Evolutionary conservation across 2,888 invertebrate species (phyloP).

Genomic region (Pyrochroa serraticornis): DNA sequence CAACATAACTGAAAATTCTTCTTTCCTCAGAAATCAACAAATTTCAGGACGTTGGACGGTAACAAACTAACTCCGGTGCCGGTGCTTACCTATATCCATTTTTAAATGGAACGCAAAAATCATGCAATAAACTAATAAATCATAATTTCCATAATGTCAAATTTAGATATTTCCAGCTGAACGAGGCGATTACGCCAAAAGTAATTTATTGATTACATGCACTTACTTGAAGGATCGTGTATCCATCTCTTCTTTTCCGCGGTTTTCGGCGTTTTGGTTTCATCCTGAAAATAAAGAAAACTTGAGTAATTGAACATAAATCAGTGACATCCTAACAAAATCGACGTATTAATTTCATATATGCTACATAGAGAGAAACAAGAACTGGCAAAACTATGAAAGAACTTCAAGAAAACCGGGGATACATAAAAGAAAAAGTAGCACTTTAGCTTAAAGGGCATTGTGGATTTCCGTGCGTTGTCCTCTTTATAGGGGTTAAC

Average conservation of each 20-base stretch:
- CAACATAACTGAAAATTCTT: no score
- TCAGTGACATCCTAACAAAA: constrained; percentile 20
- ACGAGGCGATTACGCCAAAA: no score
- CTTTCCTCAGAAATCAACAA: no score
- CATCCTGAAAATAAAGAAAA: constrained; percentile 58
- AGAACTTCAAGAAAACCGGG: constrained; percentile 12
- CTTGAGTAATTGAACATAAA: constrained; percentile 22
- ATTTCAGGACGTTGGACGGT: no score
- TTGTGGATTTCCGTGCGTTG: constrained; percentile 29
- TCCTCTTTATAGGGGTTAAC: constrained; percentile 35
- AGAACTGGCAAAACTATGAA: constrained; percentile 26
- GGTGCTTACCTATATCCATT: background rate
- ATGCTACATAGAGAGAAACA: constrained; percentile 12
- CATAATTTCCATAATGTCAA: constrained; percentile 19
- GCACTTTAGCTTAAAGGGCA: constrained; percentile 25
- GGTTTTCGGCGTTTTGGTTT: constrained; percentile 59
- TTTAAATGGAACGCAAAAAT: background rate
- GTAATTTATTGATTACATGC: background rate
- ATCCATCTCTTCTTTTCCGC: constrained; percentile 78
- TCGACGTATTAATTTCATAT: constrained; percentile 16
- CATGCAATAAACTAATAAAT: constrained; percentile 27
- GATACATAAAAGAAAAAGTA: constrained; percentile 27
- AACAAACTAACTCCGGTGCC: no score
- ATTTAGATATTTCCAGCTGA: background rate
- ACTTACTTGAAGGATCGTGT: constrained; percentile 78